These are phyloP conservation scores for Drosophila guanche DNA, from an alignment of 1,140 invertebrate species.

Conservation along the genomic window DNA sequence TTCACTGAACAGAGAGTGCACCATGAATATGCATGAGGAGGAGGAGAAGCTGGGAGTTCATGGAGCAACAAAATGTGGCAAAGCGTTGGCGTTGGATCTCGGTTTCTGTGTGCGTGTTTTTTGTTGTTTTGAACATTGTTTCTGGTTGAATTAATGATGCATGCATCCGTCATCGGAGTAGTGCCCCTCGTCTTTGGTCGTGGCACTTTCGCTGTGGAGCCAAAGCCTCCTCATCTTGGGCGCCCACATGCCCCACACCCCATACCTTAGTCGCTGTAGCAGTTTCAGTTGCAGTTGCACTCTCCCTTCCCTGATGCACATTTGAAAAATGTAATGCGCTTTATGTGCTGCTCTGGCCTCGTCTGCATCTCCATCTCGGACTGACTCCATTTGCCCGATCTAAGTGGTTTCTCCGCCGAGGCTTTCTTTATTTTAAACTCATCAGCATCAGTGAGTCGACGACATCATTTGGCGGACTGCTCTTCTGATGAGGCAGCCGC, in stretches of 20 bases:
- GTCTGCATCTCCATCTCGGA: background rate
- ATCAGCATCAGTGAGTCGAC: conserved; percentile 72
- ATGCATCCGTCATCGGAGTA: conserved; percentile 77
- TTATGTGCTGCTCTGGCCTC: conserved; percentile 40
- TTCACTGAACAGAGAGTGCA: conserved; percentile 2
- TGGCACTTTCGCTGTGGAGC: conserved; percentile 56
- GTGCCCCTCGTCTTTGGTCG: conserved; percentile 35
- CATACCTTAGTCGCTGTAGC: conserved; percentile 4
- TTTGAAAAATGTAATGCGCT: conserved; percentile 73
- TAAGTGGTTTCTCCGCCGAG: conserved; percentile 59
- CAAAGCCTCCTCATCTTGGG: conserved; percentile 25
- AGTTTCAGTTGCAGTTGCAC: conserved; percentile 16
- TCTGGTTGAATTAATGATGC: conserved; percentile 78
- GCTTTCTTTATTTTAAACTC: conserved; percentile 77
- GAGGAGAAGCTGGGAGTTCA: background rate
- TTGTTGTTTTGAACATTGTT: conserved; percentile 52
- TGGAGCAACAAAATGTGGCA: conserved; percentile 9
- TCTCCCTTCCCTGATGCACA: conserved; percentile 20
- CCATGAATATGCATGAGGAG: conserved; percentile 52
- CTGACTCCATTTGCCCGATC: conserved; percentile 25
- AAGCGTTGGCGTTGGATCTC: too few relatives aligned
- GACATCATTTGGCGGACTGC: conserved; percentile 72
- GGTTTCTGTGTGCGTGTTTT: conserved; percentile 9
- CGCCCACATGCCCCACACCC: conserved; percentile 45
- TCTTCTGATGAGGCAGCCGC: conserved; percentile 18